These are phyloP conservation scores for Onthophagus taurus DNA, from an alignment of 1,140 invertebrate species.

Conservation along the genomic window DNA sequence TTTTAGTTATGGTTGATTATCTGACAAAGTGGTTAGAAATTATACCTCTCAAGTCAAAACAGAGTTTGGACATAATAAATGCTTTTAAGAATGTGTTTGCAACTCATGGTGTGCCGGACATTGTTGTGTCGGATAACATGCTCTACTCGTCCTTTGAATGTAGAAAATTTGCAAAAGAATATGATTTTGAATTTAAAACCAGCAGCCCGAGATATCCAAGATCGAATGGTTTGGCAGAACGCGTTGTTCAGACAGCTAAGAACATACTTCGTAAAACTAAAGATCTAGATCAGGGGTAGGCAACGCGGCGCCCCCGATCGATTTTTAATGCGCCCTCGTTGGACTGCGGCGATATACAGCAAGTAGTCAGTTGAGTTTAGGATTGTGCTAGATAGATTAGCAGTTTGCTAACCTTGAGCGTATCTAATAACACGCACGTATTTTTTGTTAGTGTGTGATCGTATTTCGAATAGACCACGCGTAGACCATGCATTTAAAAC, in stretches of 20 bases:
- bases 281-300: constrained; percentile 8
- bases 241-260: not conserved
- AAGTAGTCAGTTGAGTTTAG: constrained; percentile 8
- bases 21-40: too few species aligned
- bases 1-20: too few species aligned
- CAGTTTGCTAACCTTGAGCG: constrained; percentile 8
- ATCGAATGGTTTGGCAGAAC: constrained; percentile 3
- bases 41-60: too few species aligned
- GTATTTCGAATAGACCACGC: constrained; percentile 7
- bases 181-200: constrained; percentile 1
- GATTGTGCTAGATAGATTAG: constrained; percentile 8
- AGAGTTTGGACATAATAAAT: not conserved
- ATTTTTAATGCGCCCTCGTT: constrained; percentile 14
- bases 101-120: not conserved
- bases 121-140: not conserved
- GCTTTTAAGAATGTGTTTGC: not conserved
- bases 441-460: constrained; percentile 8
- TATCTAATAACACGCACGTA: constrained; percentile 8
- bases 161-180: not conserved
- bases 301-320: constrained; percentile 17
- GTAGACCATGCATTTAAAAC: constrained; percentile 8
- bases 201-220: not conserved
- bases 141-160: not conserved
- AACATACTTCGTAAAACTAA: constrained; percentile 1
- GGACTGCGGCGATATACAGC: constrained; percentile 11